phyloP scores from a whole-genome alignment of 2,888 invertebrate species.

The Nomada hirtipes region DNA sequence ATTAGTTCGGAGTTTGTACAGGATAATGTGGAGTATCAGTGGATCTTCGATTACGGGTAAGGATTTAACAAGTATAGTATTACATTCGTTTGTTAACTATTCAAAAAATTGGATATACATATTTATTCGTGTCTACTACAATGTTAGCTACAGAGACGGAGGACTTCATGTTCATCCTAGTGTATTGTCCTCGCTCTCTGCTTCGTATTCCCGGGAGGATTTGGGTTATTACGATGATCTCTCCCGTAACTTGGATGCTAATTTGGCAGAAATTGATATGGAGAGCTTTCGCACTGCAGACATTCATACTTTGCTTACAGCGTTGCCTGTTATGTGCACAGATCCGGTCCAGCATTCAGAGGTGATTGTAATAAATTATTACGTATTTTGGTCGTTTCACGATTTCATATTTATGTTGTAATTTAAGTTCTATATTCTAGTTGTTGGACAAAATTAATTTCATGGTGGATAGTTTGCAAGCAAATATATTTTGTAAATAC shows the following conservation, averaged over 20 bases:
- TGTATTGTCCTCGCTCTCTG: conserved; percentile 92
- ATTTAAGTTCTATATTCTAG: conserved; percentile 3
- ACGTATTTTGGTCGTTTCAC: not conserved
- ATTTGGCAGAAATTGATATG: conserved; percentile 97
- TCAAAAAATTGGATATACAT: not conserved
- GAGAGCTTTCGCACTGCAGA: conserved; percentile 97
- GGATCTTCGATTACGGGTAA: conserved; percentile 95
- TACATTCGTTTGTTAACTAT: not conserved
- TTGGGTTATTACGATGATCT: conserved; percentile 92
- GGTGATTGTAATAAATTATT: conserved; percentile 67
- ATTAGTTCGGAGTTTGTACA: conserved; percentile 88
- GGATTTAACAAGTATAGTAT: not conserved
- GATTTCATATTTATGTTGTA: conserved; percentile 10
- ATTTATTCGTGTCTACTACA: conserved; percentile 12
- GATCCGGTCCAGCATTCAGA: conserved; percentile 83
- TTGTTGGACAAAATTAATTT: conserved; percentile 12
- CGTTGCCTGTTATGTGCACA: conserved; percentile 88
- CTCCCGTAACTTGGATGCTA: conserved; percentile 95
- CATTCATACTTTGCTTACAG: conserved; percentile 93
- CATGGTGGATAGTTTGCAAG: conserved; percentile 37
- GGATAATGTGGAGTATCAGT: conserved; percentile 96
- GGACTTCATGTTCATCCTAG: conserved; percentile 92
- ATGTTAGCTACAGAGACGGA: conserved; percentile 90
- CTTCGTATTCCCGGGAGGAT: conserved; percentile 90
- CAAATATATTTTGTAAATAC: conserved; percentile 31